These are phyloP conservation scores for Myrmecobius fasciatus DNA, from an alignment of 2,113 vertebrate genomes.

Conservation along the genomic window DNA sequence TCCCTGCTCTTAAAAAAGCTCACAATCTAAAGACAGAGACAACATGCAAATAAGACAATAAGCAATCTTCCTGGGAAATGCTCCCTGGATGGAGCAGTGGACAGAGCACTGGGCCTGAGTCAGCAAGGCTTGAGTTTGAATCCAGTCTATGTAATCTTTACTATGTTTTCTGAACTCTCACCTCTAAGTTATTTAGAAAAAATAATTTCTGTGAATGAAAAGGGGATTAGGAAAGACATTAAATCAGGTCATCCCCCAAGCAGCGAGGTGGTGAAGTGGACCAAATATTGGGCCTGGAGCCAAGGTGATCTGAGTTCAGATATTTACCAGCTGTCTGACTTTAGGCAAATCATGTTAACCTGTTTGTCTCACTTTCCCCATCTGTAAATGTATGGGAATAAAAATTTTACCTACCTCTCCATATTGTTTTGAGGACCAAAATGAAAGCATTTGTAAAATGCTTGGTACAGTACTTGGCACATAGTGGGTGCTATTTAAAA, in stretches of 20 bases:
- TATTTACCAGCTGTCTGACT: background rate
- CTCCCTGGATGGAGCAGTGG: too few relatives aligned
- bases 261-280: background rate
- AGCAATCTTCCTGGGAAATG: background rate
- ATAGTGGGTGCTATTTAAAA: background rate
- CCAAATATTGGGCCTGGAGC: background rate
- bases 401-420: background rate
- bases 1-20: background rate
- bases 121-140: too few relatives aligned
- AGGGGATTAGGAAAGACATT: background rate
- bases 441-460: background rate
- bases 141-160: background rate
- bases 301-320: background rate
- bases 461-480: background rate
- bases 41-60: background rate
- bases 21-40: background rate
- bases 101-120: too few relatives aligned
- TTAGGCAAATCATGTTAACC: background rate
- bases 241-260: background rate
- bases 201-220: background rate
- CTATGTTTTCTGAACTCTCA: background rate
- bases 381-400: background rate
- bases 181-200: background rate
- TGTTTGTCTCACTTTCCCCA: background rate
- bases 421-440: background rate